Evolutionary conservation across 2,888 invertebrate species (phyloP).

Genomic region (Conomelus anceps): DNA sequence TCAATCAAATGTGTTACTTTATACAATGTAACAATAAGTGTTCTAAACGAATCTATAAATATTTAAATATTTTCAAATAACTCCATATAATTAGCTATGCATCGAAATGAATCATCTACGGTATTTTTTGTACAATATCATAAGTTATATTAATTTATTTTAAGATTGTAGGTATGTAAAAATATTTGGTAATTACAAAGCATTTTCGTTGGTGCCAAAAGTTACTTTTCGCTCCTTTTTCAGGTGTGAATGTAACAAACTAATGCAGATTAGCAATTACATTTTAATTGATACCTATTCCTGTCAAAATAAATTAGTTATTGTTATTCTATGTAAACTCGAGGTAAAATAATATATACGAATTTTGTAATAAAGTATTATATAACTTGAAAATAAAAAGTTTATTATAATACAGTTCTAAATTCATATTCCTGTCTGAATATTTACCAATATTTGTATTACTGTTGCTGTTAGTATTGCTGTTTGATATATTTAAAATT

Average conservation of each 20-base stretch:
- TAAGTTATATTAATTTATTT: not conserved
- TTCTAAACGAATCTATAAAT: not conserved
- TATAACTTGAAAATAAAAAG: not conserved
- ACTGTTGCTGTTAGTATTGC: too few species aligned
- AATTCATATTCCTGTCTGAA: too few species aligned
- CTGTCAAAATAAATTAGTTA: not conserved
- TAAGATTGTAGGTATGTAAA: not conserved
- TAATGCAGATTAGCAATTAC: not conserved
- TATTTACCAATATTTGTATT: too few species aligned
- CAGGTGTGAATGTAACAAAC: not conserved
- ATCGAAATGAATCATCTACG: not conserved
- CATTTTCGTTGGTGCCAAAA: not conserved
- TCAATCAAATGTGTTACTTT: not conserved
- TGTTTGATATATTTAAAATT: too few species aligned
- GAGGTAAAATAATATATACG: not conserved
- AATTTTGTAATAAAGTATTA: not conserved
- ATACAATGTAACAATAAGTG: not conserved
- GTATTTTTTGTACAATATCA: not conserved
- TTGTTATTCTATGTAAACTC: not conserved
- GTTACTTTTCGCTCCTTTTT: not conserved
- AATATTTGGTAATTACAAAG: not conserved
- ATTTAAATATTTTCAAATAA: not conserved
- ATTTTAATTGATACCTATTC: not conserved
- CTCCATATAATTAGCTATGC: not conserved
- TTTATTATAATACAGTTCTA: too few species aligned